Evolutionary conservation across 2,797 vertebrate genomes (phyloP), one percentile per base, ranked within the genome.

Genomic region (Potorous gilbertii): DNA sequence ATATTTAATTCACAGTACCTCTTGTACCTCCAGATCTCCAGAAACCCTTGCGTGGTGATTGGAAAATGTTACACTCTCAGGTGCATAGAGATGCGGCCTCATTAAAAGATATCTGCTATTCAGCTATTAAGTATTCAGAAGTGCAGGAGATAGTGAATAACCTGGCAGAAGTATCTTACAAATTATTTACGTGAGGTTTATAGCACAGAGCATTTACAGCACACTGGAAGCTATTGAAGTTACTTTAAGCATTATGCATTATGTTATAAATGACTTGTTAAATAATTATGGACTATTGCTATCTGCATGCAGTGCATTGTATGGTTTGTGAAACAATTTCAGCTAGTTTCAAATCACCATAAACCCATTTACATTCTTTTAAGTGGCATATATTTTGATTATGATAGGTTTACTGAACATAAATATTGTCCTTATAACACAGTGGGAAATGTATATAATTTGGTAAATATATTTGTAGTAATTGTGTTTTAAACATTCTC

Each of bases 111-210:
- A 91, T 34, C 34, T 93, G 54, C 4, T 40, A 81, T 50, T 87
- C 13, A 50, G 40, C 40, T 87, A 11, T 87, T 13, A 93, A 16
- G 54, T 27, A 55, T 56, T 16, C 54, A 87, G 27, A 54, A 92
- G 62, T 56, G 0, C n/a, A 74, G 46, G 16, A 96, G 93, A 62
- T 3, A 94, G 14, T 55, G 59, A 28, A 52, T 21, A 93, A 0
- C 21, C 46, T 4, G 24, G n/a, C 4, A 92, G 57, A 95, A 95
- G 96, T 59, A 95, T 3, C 50, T 94, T 91, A 52, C 90, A 97
- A 96, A 91, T 89, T 96, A 95, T 94, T 96, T 96, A 96, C 96
- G 1, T 28, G 74, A 9, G 96, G 96, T 96, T 97, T 96, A 93
- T 3, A 96, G 74, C 3, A 96, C 94, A 95, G 55, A 55, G 66